A percentile compares a stretch with the other conserved stretches of the same genome.
These are phyloP conservation scores for Bergia puertoricense DNA, from an alignment of 92 coral and sea anemone species.

Conservation along the genomic window DNA sequence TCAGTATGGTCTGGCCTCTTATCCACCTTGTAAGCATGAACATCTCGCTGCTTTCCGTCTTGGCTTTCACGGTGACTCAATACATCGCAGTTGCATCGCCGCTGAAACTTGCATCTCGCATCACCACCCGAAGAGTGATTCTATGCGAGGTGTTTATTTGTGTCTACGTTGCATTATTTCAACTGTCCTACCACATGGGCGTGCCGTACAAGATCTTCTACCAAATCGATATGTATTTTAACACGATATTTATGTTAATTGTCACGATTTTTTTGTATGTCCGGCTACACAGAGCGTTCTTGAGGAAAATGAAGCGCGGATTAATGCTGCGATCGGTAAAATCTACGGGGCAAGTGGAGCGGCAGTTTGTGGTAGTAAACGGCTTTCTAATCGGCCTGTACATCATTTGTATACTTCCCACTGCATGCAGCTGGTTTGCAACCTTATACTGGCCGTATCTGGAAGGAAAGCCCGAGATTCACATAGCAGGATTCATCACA, in stretches of 20 bases:
- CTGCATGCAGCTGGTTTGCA: slow-evolving; percentile 6
- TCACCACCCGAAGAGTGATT: slow-evolving; percentile 12
- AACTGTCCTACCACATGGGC: slow-evolving; percentile 17
- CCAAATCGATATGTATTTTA: slow-evolving; percentile 27
- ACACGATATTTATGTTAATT: slow-evolving; percentile 21
- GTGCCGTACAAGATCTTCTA: slow-evolving; percentile 29
- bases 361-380: slow-evolving; percentile 23
- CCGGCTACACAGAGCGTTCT: slow-evolving; percentile 6
- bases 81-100: slow-evolving; percentile 29
- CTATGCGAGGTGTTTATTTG: slow-evolving; percentile 13
- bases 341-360: slow-evolving; percentile 6
- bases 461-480: not conserved
- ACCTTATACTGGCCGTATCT: slow-evolving; percentile 25
- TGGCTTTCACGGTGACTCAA: slow-evolving; percentile 34
- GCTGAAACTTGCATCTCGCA: slow-evolving; percentile 30
- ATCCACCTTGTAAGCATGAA: slow-evolving; percentile 20
- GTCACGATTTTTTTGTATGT: slow-evolving; percentile 4
- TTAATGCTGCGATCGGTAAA: slow-evolving; percentile 14
- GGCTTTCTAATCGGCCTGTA: slow-evolving; percentile 23
- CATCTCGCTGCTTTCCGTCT: slow-evolving; percentile 19
- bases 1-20: slow-evolving; percentile 2
- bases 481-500: slow-evolving; percentile 22
- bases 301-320: slow-evolving; percentile 16
- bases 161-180: slow-evolving; percentile 19
- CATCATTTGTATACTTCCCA: slow-evolving; percentile 19